These are phyloP conservation scores for Mactromeris polynyma DNA, from an alignment of 2,888 invertebrate genomes.

Conservation along the genomic window DNA sequence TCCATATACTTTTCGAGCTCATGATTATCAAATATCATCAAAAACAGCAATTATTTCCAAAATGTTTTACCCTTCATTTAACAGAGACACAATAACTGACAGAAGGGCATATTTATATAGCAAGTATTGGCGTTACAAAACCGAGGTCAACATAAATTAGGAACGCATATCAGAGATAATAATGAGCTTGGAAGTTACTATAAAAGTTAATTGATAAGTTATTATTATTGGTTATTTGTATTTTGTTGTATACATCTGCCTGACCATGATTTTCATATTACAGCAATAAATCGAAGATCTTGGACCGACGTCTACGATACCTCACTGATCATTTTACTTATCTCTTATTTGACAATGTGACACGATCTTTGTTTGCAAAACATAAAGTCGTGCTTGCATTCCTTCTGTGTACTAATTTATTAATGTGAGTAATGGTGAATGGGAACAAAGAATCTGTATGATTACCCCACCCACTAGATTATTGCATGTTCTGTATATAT, in stretches of 20 bases:
- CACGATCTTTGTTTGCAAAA: constrained; percentile 97
- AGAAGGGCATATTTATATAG: too few relatives aligned
- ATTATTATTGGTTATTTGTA: neutral
- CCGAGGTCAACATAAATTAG: too few relatives aligned
- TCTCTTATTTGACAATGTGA: constrained; percentile 95
- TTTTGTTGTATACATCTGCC: neutral
- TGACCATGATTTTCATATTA: constrained; percentile 59
- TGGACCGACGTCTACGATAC: constrained; percentile 92
- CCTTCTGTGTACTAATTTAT: constrained; percentile 91
- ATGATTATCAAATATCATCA: neutral
- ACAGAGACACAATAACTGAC: too few relatives aligned
- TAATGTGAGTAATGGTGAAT: constrained; percentile 82
- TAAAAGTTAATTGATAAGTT: neutral
- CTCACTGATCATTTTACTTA: constrained; percentile 94
- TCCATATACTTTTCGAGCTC: neutral
- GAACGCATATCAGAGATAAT: neutral
- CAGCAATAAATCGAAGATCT: constrained; percentile 91
- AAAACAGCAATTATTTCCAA: too few relatives aligned
- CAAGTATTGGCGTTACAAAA: too few relatives aligned
- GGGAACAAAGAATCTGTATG: constrained; percentile 8
- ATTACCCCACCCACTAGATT: constrained; percentile 39
- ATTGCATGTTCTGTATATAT: constrained; percentile 18
- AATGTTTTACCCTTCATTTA: too few relatives aligned
- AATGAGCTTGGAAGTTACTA: neutral
- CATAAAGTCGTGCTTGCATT: constrained; percentile 97